These are phyloP conservation scores for Idaea aversata DNA, from an alignment of 2,888 invertebrate species.

Conservation along the genomic window DNA sequence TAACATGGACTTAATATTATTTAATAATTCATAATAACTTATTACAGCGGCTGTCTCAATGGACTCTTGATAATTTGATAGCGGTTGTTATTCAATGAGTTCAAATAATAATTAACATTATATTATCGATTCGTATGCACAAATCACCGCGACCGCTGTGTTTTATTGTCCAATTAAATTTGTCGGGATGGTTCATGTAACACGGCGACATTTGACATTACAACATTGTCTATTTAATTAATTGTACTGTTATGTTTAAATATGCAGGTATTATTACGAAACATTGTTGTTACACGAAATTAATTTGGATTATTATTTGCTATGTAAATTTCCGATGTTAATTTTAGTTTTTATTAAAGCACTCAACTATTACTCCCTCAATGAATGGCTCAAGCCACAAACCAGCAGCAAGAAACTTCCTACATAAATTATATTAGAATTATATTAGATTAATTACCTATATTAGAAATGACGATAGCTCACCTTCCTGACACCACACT, in stretches of 20 bases:
- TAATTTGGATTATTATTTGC: background rate
- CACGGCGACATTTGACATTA: background rate
- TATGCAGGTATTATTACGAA: background rate
- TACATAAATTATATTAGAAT: no score
- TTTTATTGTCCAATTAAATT: slow-evolving; percentile 66
- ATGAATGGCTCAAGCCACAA: no score
- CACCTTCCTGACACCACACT: no score
- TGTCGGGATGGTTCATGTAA: slow-evolving; percentile 35
- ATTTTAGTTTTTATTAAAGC: background rate
- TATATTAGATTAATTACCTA: no score
- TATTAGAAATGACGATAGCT: no score
- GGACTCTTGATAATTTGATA: slow-evolving; percentile 34
- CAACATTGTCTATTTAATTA: slow-evolving; percentile 19
- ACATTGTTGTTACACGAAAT: background rate
- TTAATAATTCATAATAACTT: background rate
- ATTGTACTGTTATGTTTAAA: background rate
- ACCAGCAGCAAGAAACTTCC: no score
- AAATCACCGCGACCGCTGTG: slow-evolving; percentile 52
- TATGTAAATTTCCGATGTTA: background rate
- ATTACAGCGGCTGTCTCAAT: slow-evolving; percentile 39
- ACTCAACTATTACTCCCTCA: background rate
- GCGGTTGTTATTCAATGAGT: slow-evolving; percentile 65
- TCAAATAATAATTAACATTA: slow-evolving; percentile 60
- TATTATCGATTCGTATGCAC: slow-evolving; percentile 50
- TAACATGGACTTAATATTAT: no score